Percentiles rank a stretch among this genome's conserved stretches.
phyloP scores from a whole-genome alignment of 2,113 vertebrate species.

The Mastomys coucha region DNA sequence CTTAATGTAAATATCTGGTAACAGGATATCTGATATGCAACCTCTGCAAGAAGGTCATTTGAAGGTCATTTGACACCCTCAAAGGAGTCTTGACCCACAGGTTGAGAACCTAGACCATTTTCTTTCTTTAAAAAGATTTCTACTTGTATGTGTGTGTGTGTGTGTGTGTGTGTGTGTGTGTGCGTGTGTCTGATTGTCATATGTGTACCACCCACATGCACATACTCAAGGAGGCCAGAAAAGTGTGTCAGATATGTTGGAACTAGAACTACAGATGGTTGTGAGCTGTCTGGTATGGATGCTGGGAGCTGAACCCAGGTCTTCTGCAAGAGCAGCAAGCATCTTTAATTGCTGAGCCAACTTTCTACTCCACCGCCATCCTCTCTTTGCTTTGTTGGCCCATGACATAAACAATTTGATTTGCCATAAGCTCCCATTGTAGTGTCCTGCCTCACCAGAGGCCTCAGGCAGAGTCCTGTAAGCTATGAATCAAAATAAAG shows the following conservation, averaged over 20 bases:
- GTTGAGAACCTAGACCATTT: neutral
- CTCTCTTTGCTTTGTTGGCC: neutral
- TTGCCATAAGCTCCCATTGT: neutral
- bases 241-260: neutral
- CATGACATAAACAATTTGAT: neutral
- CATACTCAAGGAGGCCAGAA: neutral
- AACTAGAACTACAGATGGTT: neutral
- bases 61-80: neutral
- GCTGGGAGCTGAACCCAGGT: neutral
- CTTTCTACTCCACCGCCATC: neutral
- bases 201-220: neutral
- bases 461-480: neutral
- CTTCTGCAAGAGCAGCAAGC: neutral
- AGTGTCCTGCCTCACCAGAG: neutral
- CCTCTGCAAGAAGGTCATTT: neutral
- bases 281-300: neutral
- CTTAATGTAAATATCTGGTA: too few species aligned
- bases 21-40: too few species aligned
- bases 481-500: neutral
- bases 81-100: neutral
- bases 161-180: neutral
- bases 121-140: neutral
- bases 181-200: neutral
- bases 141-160: neutral
- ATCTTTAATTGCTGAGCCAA: neutral